Conservation (phyloP, 1,140 invertebrate species). For the Lepidurus arcticus region DNA sequence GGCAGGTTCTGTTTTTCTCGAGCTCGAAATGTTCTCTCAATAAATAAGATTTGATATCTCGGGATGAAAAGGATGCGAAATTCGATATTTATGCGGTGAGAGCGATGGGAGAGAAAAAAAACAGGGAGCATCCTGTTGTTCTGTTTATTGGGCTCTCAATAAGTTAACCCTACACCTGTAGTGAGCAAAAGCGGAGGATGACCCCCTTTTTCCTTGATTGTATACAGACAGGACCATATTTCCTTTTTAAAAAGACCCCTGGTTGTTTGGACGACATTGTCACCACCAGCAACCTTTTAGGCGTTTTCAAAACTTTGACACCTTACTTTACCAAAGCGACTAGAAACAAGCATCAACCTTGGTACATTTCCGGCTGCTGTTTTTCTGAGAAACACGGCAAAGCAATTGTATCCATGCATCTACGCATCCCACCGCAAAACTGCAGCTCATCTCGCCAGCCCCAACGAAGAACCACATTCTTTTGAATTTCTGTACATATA, state of each 20-base stretch:
- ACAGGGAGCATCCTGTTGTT: background rate
- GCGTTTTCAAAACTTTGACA: constrained; percentile 5
- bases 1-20: no score
- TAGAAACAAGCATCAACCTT: background rate
- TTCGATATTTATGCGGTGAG: background rate
- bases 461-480: background rate
- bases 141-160: background rate
- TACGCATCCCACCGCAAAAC: background rate
- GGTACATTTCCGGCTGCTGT: constrained; percentile 13
- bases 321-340: constrained; percentile 1
- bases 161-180: constrained; percentile 15
- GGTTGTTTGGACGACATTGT: constrained; percentile 2
- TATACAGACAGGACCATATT: background rate
- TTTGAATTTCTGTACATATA: background rate
- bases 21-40: no score
- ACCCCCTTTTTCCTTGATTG: background rate
- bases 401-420: background rate
- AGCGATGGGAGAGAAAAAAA: background rate
- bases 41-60: no score
- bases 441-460: background rate
- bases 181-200: background rate
- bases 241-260: background rate
- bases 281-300: constrained; percentile 10
- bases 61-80: background rate
- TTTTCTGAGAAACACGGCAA: background rate